A percentile compares a stretch with the other conserved stretches of the same genome.
phyloP scores from a whole-genome alignment of 2,113 vertebrate species.

The Dasyornis broadbenti region DNA sequence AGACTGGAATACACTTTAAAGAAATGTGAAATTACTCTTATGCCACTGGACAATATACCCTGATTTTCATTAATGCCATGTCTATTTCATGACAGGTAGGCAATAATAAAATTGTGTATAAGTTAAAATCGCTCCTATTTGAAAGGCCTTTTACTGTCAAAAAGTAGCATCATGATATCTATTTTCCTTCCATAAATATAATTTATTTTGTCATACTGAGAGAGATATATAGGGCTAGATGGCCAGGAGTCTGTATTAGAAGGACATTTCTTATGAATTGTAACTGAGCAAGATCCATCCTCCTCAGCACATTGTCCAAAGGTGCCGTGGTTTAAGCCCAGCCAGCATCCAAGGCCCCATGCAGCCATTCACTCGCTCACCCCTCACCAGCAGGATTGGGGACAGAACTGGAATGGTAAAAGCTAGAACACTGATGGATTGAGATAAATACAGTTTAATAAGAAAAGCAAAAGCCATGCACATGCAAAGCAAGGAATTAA shows the following conservation, averaged over 20 bases:
- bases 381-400: neutral
- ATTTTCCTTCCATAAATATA: neutral
- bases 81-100: neutral
- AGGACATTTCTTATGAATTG: neutral
- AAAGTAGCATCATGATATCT: neutral
- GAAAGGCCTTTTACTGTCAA: neutral
- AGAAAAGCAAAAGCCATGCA: neutral
- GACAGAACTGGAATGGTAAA: neutral
- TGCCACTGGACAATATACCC: neutral
- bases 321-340: rapidly evolving
- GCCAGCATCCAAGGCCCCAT: neutral
- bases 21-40: neutral
- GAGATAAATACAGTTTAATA: neutral
- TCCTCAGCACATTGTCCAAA: neutral
- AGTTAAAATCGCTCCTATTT: neutral
- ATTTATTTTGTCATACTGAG: neutral
- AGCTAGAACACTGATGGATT: neutral
- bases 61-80: neutral
- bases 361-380: rapidly evolving
- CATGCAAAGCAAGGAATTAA: neutral
- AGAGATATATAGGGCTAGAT: neutral
- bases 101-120: neutral
- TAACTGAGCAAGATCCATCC: neutral
- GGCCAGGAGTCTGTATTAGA: neutral
- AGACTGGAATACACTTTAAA: neutral